Conservation (phyloP, 1,140 invertebrate species). For the Pygmarrhopalites habei region DNA sequence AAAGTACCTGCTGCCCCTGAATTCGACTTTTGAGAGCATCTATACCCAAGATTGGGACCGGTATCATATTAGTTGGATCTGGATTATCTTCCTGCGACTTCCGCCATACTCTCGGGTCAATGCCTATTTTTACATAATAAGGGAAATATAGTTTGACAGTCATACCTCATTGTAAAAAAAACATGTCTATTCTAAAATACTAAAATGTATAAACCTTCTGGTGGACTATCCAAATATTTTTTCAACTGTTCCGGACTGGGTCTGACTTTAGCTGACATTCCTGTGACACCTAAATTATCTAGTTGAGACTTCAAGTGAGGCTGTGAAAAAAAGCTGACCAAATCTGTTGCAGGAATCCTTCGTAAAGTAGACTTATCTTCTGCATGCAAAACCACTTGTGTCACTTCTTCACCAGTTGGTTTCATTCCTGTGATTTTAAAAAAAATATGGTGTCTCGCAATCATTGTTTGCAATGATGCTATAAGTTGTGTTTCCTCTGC, state of each 20-base stretch:
- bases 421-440: slow-evolving; percentile 35
- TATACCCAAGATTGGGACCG: slow-evolving; percentile 84
- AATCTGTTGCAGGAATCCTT: slow-evolving; percentile 65
- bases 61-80: slow-evolving; percentile 65
- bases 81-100: slow-evolving; percentile 46
- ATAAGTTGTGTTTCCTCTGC: slow-evolving; percentile 30
- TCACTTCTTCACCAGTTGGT: slow-evolving; percentile 16
- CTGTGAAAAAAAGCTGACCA: slow-evolving; percentile 61
- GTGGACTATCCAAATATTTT: slow-evolving; percentile 81
- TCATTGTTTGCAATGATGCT: slow-evolving; percentile 21
- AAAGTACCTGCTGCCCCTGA: slow-evolving; percentile 52
- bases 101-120: slow-evolving; percentile 72
- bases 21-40: slow-evolving; percentile 71
- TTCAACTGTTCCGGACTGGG: slow-evolving; percentile 64
- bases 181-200: no score
- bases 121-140: slow-evolving; percentile 47
- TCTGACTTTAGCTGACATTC: slow-evolving; percentile 49
- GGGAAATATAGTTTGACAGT: no score
- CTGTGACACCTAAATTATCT: slow-evolving; percentile 56
- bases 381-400: slow-evolving; percentile 22
- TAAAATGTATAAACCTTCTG: no score
- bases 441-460: slow-evolving; percentile 31
- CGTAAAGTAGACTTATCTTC: slow-evolving; percentile 48
- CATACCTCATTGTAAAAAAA: no score
- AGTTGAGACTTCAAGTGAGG: slow-evolving; percentile 58